Evolutionary conservation across 1,140 invertebrate species (phyloP).

Genomic region (Eueides isabella): DNA sequence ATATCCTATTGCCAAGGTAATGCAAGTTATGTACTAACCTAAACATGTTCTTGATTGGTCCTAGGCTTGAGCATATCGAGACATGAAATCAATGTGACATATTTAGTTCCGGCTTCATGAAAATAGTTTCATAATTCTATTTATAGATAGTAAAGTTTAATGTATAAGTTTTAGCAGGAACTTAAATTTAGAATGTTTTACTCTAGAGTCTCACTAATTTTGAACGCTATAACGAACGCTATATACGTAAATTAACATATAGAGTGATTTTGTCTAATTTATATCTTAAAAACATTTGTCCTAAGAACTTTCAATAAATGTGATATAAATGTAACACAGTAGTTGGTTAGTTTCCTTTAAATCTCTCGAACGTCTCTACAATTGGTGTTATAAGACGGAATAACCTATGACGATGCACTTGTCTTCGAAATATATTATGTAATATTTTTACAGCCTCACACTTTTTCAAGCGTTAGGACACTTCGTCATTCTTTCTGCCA

Average conservation of each 20-base stretch:
- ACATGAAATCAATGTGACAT: slow-evolving; percentile 25
- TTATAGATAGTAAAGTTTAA: background rate
- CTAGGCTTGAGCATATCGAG: background rate
- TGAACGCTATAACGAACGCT: no score
- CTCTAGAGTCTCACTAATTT: no score
- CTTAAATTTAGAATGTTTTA: no score
- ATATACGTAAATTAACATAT: no score
- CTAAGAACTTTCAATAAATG: no score
- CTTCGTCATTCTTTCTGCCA: no score
- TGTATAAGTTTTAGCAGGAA: background rate
- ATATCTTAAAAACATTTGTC: no score
- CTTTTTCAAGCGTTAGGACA: no score
- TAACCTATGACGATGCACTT: background rate
- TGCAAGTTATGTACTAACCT: slow-evolving; percentile 12
- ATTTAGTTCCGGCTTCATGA: slow-evolving; percentile 30
- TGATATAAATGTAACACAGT: no score
- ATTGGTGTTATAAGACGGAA: slow-evolving; percentile 5
- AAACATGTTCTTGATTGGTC: slow-evolving; percentile 16
- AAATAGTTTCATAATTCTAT: background rate
- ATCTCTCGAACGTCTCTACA: background rate
- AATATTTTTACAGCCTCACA: no score
- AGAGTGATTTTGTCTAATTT: no score
- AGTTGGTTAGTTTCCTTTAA: background rate
- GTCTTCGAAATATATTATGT: background rate
- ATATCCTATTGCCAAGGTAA: slow-evolving; percentile 42